phyloP scores from a whole-genome alignment of 37 sponge, comb jelly and placozoan genomes.

The Beroe ovata region DNA sequence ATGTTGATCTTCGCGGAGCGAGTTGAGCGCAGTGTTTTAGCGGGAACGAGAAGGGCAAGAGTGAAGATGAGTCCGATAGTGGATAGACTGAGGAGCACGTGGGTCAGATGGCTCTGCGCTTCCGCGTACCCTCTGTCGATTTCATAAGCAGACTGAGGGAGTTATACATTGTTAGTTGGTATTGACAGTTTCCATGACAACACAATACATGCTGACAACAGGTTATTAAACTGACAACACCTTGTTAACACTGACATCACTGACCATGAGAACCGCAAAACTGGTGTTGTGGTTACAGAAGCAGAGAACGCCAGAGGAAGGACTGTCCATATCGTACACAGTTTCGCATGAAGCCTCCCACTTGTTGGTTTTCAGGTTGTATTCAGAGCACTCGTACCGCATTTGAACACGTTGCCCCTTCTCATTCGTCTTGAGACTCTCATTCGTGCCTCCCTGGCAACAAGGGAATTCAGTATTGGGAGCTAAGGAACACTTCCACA shows the following conservation, averaged over 20 bases:
- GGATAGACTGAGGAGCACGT: conserved; percentile 16
- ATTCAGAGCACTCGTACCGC: conserved; percentile 15
- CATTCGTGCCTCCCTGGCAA: not conserved
- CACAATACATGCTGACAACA: too few relatives aligned
- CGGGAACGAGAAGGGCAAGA: conserved; percentile 18
- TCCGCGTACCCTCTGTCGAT: conserved; percentile 55
- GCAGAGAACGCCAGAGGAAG: conserved; percentile 21
- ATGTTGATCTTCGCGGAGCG: conserved; percentile 65
- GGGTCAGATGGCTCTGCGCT: conserved; percentile 30
- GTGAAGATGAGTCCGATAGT: conserved; percentile 45
- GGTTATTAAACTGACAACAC: not conserved
- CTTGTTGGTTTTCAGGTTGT: not conserved
- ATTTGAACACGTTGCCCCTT: not conserved
- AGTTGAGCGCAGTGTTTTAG: conserved; percentile 11
- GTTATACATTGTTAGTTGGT: too few relatives aligned
- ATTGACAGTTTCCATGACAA: too few relatives aligned
- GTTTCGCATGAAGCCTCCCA: conserved; percentile 30
- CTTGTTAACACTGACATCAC: too few relatives aligned
- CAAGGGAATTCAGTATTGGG: too few relatives aligned
- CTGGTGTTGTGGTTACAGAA: conserved; percentile 54
- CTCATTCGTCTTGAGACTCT: not conserved
- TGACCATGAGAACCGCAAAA: conserved; percentile 59
- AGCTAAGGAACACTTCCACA: too few relatives aligned
- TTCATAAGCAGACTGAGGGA: conserved; percentile 42
- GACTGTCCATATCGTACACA: not conserved